phyloP scores from a whole-genome alignment of 1,140 invertebrate genomes.

The Littorina saxatilis region DNA sequence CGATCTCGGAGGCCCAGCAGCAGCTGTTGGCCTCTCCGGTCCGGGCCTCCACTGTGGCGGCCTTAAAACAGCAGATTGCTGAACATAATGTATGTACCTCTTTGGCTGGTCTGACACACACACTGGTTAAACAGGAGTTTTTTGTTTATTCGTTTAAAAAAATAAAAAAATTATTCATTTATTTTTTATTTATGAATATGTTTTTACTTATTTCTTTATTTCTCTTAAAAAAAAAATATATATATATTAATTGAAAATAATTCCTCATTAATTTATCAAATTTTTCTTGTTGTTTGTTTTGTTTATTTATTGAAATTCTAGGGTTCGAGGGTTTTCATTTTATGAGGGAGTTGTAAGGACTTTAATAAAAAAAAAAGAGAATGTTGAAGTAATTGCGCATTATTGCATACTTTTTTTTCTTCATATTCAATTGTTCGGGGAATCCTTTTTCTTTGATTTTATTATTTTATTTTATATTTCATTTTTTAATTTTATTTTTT shows the following conservation, averaged over 20 bases:
- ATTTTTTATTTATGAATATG: background rate
- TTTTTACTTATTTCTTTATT: background rate
- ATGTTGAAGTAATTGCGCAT: too few relatives aligned
- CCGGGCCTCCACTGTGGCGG: constrained; percentile 87
- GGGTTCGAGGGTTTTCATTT: background rate
- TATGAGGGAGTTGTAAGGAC: too few relatives aligned
- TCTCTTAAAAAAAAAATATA: background rate
- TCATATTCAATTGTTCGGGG: background rate
- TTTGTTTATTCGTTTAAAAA: too few relatives aligned
- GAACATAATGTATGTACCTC: constrained; percentile 92
- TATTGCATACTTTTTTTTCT: constrained; percentile 1
- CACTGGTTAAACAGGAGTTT: background rate
- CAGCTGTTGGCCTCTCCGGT: constrained; percentile 86
- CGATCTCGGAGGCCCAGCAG: constrained; percentile 92
- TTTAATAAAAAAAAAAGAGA: too few relatives aligned
- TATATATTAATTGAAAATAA: background rate
- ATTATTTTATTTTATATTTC: background rate
- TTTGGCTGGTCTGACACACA: constrained; percentile 16
- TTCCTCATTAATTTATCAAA: background rate
- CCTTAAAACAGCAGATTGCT: constrained; percentile 87
- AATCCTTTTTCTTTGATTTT: background rate
- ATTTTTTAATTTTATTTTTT: background rate
- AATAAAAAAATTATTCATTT: background rate
- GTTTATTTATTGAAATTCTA: background rate
- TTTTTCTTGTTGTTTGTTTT: background rate